phyloP scores from a whole-genome alignment of 2,888 invertebrate species.

The Nephrotoma guestfalica region DNA sequence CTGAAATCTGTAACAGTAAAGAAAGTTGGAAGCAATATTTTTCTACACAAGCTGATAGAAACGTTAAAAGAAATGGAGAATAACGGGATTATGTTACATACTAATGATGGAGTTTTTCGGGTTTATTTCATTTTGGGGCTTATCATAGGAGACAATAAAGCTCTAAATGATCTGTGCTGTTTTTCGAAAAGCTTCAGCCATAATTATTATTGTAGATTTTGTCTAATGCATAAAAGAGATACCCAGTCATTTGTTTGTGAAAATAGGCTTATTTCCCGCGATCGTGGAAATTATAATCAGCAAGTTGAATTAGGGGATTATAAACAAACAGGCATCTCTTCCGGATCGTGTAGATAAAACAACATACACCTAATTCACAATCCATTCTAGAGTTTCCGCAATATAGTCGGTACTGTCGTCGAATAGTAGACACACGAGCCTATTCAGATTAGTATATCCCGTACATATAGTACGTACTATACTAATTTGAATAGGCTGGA shows the following conservation, averaged over 20 bases:
- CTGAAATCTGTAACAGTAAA: constrained; percentile 10
- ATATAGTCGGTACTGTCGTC: no score
- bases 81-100: constrained; percentile 7
- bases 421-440: no score
- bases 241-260: background rate
- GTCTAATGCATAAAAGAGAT: background rate
- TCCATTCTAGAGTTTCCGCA: no score
- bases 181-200: constrained; percentile 10
- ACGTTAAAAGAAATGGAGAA: constrained; percentile 10
- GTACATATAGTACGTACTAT: no score
- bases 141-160: constrained; percentile 9
- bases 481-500: no score
- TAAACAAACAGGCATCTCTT: constrained; percentile 10
- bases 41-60: constrained; percentile 9
- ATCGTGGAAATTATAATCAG: constrained; percentile 5
- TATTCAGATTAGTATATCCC: no score
- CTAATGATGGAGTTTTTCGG: background rate
- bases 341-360: no score
- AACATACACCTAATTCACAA: no score
- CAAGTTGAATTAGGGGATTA: constrained; percentile 6
- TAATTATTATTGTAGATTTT: constrained; percentile 12
- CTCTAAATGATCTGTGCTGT: constrained; percentile 8
- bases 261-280: background rate
- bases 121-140: constrained; percentile 11
- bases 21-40: constrained; percentile 10